These are phyloP conservation scores for Dynastes grantii DNA, from an alignment of 2,888 invertebrate genomes.

Conservation along the genomic window DNA sequence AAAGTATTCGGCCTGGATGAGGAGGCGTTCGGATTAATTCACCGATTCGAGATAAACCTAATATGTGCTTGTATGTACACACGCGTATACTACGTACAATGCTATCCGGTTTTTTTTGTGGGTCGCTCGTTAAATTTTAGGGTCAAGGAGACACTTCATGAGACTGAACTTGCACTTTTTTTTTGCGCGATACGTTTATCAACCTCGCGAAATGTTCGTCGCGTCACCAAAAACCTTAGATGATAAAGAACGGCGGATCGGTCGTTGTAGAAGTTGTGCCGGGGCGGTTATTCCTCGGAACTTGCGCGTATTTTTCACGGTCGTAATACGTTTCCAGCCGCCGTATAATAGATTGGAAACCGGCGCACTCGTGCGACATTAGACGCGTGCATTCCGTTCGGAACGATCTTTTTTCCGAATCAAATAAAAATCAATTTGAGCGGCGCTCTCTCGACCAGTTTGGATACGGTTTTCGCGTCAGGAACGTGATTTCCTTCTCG, in stretches of 20 bases:
- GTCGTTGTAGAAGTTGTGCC: neutral
- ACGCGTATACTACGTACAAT: conserved; percentile 10
- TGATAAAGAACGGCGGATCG: neutral
- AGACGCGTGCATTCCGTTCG: neutral
- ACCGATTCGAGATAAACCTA: neutral
- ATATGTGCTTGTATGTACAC: neutral
- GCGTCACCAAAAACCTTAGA: neutral
- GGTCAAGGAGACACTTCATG: conserved; percentile 29
- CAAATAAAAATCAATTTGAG: conserved; percentile 44
- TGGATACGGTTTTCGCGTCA: conserved; percentile 19
- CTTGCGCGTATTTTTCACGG: conserved; percentile 16
- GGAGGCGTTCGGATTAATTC: conserved; percentile 8
- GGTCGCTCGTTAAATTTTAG: conserved; percentile 38
- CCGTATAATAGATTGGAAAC: neutral
- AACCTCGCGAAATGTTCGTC: neutral
- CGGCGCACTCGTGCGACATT: neutral
- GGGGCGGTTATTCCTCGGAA: neutral
- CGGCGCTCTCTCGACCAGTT: conserved; percentile 16
- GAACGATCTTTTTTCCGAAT: conserved; percentile 10
- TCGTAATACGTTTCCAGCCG: neutral
- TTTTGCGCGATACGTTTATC: conserved; percentile 14
- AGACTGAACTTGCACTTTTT: conserved; percentile 27
- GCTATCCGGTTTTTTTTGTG: conserved; percentile 34
- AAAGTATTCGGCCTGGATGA: neutral
- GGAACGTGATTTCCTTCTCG: conserved; percentile 4